phyloP scores from a whole-genome alignment of 2,888 invertebrate species.

The Punctoribates punctum region DNA sequence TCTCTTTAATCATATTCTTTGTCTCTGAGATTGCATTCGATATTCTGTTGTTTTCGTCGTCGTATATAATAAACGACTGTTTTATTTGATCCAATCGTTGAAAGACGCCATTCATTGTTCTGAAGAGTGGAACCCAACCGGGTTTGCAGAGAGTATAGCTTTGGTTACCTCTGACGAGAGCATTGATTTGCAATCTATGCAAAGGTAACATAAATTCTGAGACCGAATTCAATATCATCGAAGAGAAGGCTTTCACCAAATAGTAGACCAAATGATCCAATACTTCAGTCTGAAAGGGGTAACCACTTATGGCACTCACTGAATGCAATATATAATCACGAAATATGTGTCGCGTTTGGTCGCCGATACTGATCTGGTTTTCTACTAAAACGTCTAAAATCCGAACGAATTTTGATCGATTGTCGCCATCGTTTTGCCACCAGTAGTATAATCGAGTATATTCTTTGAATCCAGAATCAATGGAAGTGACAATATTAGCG shows the following conservation, averaged over 20 bases:
- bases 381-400: background rate
- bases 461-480: background rate
- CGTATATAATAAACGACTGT: background rate
- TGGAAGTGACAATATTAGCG: background rate
- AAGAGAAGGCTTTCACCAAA: conserved; percentile 1
- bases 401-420: background rate
- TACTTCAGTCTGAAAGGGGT: background rate
- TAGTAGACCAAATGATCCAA: conserved; percentile 8
- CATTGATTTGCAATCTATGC: background rate
- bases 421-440: background rate
- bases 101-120: background rate
- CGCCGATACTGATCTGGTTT: background rate
- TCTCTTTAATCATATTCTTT: background rate
- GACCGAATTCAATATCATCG: background rate
- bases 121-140: conserved; percentile 10
- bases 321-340: background rate
- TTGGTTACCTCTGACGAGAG: background rate
- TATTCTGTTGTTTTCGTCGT: background rate
- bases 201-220: background rate
- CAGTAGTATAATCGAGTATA: background rate
- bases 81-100: background rate
- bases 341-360: background rate
- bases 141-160: background rate
- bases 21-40: background rate
- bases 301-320: background rate